Evolutionary conservation across 2,797 vertebrate species (phyloP), one percentile per base, ranked within the genome.

Genomic region (Sebastolobus altivelis): DNA sequence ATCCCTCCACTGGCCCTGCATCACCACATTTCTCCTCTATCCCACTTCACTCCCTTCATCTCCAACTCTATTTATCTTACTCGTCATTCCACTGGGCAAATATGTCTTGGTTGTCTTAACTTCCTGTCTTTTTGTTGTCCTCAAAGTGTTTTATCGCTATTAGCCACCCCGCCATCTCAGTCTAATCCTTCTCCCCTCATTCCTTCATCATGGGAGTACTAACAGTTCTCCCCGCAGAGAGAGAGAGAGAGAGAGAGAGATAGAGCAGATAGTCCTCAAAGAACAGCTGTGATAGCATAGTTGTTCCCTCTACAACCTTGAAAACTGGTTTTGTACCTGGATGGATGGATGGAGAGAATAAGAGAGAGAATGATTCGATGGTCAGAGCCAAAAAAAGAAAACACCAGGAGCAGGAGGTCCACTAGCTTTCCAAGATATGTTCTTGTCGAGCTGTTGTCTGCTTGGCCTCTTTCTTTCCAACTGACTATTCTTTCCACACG

Each of bases 1-100:
- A 91, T 89, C 86, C 83, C 56, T 84, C 20, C 13, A 66, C 84
- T 66, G 82, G 83, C 72, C 85, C 77, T 73, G 81, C 86, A 75
- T 88, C 85, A 43, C 78, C 77, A 80, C 85, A 81, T 84, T 80
- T 79, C 78, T 79, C 71, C 71, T 80, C 59, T 75, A 43, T 79
- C 46, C 79, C 72, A 59, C 81, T 88, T 84, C 75, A 54, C 75
- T 84, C 60, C 78, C 75, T 86, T 87, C 75, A 85, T 89, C 84
- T 9, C 61, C 55, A 65, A 25, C 61, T 84, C 80, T 63, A 83
- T 91, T 81, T 76, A 80, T 89, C 87, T 88, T 65, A 61, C 54
- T 83, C 71, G 77, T 62, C 65, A 71, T 70, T 80, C 87, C 80
- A 52, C 73, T 8, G 74, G 65, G 65, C 65, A 76, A 75, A 83